Percentiles rank a stretch among this genome's conserved stretches.
Conservation (phyloP, 2,888 invertebrate genomes). For the Cerastis rubricosa region DNA sequence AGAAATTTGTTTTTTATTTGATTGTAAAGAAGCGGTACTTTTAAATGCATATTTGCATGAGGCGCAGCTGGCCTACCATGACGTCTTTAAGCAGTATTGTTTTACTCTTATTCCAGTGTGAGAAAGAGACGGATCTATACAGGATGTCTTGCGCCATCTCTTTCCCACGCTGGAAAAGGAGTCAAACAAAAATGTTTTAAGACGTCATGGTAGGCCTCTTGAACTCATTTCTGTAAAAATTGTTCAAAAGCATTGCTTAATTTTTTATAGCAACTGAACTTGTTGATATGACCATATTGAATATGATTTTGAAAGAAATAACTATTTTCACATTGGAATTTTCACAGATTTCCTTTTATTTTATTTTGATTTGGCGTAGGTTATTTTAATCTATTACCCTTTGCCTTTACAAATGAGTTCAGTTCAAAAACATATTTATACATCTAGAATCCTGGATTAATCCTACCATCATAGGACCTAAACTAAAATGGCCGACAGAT, state of each 20-base stretch:
- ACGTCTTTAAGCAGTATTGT: no score
- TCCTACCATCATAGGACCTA: background rate
- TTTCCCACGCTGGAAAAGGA: no score
- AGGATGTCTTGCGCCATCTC: no score
- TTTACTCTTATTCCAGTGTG: no score
- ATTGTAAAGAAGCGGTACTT: conserved; percentile 7
- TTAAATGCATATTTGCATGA: conserved; percentile 41
- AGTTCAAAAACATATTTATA: background rate
- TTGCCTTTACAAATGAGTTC: conserved; percentile 33
- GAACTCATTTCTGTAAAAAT: conserved; percentile 22
- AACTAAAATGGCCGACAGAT: conserved; percentile 29
- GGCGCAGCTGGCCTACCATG: no score
- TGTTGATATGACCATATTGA: background rate
- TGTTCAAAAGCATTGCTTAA: background rate
- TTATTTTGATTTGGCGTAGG: no score
- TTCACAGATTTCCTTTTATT: background rate
- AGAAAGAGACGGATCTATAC: no score
- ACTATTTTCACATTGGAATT: background rate
- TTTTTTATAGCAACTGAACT: background rate
- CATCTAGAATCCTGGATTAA: background rate
- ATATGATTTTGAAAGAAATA: background rate
- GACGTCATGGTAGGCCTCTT: no score
- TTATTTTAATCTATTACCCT: background rate
- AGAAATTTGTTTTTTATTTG: conserved; percentile 1
- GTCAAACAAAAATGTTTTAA: no score